Conservation (phyloP, 53 echinoderm and acorn worm genomes). For the Paracentrotus lividus region DNA sequence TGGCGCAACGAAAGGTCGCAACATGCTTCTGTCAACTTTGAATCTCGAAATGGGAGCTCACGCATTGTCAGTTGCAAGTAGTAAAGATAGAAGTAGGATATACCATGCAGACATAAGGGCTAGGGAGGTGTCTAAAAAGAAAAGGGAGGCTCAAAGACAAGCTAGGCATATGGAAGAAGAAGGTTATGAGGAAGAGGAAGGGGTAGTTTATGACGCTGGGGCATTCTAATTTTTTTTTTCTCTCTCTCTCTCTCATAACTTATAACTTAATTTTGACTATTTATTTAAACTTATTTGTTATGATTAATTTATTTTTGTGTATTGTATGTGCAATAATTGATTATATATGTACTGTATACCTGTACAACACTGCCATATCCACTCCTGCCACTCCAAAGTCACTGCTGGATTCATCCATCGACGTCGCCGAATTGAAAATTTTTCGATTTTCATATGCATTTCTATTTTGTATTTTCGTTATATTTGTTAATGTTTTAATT, state of each 20-base stretch:
- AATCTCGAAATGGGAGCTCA: no score
- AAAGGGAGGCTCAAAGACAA: background rate
- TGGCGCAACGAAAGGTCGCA: no score
- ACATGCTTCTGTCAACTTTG: background rate
- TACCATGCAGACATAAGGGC: no score
- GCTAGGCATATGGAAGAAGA: background rate
- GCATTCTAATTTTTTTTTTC: background rate
- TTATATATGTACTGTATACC: background rate
- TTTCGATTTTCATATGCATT: no score
- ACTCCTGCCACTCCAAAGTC: background rate
- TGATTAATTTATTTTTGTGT: background rate
- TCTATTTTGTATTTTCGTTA: no score
- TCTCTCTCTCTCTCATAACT: background rate
- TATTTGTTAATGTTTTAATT: no score
- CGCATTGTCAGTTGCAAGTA: no score
- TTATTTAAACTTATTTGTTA: background rate
- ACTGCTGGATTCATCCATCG: no score
- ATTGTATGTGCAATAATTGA: background rate
- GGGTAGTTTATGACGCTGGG: background rate
- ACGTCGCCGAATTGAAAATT: no score
- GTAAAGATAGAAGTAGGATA: no score
- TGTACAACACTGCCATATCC: background rate
- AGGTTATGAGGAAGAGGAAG: background rate
- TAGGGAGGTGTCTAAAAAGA: no score
- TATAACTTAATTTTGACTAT: background rate